A percentile compares a stretch with the other conserved stretches of the same genome.
Evolutionary conservation across 1,140 invertebrate genomes (phyloP).

Genomic region (silkworm (Bombyx mori)): ASM3026992v2 NC_085116.1:8103001-8103500

Average conservation of each 20-base stretch:
- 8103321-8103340: constrained; percentile 31
- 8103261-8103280: constrained; percentile 59
- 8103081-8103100: constrained; percentile 56
- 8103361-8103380: constrained; percentile 52
- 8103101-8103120: constrained; percentile 63
- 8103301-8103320: constrained; percentile 37
- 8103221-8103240: constrained; percentile 65
- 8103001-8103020: constrained; percentile 57
- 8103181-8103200: constrained; percentile 37
- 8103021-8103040: constrained; percentile 61
- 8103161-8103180: constrained; percentile 61
- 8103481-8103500: constrained; percentile 62
- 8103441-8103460: constrained; percentile 58
- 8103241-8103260: constrained; percentile 67
- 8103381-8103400: constrained; percentile 65
- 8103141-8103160: constrained; percentile 66
- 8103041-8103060: constrained; percentile 45
- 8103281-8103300: constrained; percentile 50
- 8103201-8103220: constrained; percentile 61
- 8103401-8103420: constrained; percentile 55
- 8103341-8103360: constrained; percentile 34
- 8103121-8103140: constrained; percentile 46
- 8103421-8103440: constrained; percentile 63
- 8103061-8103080: constrained; percentile 21
- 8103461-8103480: constrained; percentile 57